Evolutionary conservation across 2,113 vertebrate species (phyloP).

Genomic region (Arenaria interpres): DNA sequence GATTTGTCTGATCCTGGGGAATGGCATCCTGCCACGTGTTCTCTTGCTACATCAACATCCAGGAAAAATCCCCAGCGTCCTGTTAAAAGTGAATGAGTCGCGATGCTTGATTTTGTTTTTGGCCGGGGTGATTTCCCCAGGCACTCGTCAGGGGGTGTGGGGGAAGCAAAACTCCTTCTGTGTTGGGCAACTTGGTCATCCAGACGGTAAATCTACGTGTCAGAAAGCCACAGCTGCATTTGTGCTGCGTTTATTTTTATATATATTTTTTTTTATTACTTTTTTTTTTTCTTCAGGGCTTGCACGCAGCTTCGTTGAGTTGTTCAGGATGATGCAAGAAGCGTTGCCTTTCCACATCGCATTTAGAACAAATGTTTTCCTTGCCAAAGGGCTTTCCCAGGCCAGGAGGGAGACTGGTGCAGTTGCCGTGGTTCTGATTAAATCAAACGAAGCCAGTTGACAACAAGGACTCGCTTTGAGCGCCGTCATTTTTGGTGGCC

Average conservation of each 20-base stretch:
- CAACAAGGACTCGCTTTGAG: background rate
- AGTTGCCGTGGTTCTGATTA: background rate
- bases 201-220: background rate
- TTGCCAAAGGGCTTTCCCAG: background rate
- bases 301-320: background rate
- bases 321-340: conserved; percentile 16
- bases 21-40: background rate
- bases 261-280: background rate
- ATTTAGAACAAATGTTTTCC: background rate
- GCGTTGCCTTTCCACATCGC: background rate
- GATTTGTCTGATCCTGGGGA: background rate
- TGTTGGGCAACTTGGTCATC: background rate
- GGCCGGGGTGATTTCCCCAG: background rate
- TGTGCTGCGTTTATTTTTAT: background rate
- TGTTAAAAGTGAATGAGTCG: background rate
- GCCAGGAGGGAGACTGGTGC: background rate
- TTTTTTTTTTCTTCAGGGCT: background rate
- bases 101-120: background rate
- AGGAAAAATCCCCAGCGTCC: background rate
- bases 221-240: background rate
- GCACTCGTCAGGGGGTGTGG: background rate
- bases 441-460: background rate
- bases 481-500: fast-evolving
- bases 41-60: background rate
- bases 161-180: background rate